Conservation (phyloP, 2,888 invertebrate species). For the Spilarctia lutea region DNA sequence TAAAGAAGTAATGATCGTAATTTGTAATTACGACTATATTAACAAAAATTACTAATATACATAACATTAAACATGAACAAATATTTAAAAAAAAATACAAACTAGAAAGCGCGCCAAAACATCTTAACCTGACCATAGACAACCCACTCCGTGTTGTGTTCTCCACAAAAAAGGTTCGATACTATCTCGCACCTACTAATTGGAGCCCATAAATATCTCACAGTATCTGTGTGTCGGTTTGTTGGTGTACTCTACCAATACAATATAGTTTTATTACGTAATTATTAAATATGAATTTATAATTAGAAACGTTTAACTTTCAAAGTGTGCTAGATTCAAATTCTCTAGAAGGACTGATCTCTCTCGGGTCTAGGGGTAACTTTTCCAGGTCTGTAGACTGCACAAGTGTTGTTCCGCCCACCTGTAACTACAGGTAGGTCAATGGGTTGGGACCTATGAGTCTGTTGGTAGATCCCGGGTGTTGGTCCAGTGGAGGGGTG, state of each 20-base stretch:
- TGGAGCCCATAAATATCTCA: constrained; percentile 77
- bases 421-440: too few relatives aligned
- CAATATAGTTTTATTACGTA: constrained; percentile 39
- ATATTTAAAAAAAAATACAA: background rate
- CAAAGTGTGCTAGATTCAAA: background rate
- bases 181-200: constrained; percentile 77
- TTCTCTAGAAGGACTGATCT: background rate
- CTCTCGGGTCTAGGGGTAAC: too few relatives aligned
- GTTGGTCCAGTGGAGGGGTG: too few relatives aligned
- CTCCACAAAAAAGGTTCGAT: constrained; percentile 57
- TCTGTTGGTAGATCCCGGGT: too few relatives aligned
- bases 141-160: constrained; percentile 36
- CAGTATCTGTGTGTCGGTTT: constrained; percentile 60
- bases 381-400: too few relatives aligned
- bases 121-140: constrained; percentile 32
- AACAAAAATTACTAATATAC: background rate
- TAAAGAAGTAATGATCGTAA: background rate
- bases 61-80: background rate
- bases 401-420: too few relatives aligned
- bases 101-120: constrained; percentile 7
- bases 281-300: constrained; percentile 30
- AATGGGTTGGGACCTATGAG: too few relatives aligned
- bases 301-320: background rate
- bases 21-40: background rate
- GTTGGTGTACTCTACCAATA: constrained; percentile 46